Evolutionary conservation across 2,113 vertebrate species (phyloP).

Genomic region (Mirounga angustirostris): DNA sequence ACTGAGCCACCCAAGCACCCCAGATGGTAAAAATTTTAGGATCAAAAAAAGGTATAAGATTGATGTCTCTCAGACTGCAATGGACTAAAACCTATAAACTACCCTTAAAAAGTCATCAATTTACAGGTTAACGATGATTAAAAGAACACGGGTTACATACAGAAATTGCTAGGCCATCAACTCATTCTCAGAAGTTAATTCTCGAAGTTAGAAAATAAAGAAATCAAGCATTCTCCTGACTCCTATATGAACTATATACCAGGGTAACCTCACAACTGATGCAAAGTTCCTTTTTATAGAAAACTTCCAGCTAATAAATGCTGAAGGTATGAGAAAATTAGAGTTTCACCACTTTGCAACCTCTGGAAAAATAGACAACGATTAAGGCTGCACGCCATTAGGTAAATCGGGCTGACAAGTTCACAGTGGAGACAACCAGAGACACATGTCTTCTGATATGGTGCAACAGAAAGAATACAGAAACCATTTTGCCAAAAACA

Average conservation of each 20-base stretch:
- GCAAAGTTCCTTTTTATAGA: background rate
- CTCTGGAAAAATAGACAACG: background rate
- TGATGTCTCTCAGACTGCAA: background rate
- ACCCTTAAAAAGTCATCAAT: background rate
- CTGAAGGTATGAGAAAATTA: background rate
- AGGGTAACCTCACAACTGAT: background rate
- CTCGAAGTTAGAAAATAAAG: constrained; percentile 36
- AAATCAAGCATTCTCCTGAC: constrained; percentile 10
- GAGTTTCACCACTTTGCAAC: background rate
- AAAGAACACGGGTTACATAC: background rate
- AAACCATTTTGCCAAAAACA: background rate
- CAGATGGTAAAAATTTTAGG: background rate
- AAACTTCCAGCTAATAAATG: constrained; percentile 37
- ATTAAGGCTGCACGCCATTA: background rate
- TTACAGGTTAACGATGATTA: background rate
- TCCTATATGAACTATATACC: background rate
- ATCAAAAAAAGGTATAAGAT: background rate
- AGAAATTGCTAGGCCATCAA: background rate
- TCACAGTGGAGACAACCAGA: background rate
- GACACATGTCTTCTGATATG: background rate
- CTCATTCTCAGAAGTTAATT: background rate
- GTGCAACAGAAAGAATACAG: background rate
- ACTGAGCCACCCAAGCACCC: background rate
- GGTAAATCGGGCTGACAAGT: background rate
- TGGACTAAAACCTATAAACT: background rate